Conservation (phyloP, 2,888 invertebrate genomes). For the Xestoiulus laeticollis region DNA sequence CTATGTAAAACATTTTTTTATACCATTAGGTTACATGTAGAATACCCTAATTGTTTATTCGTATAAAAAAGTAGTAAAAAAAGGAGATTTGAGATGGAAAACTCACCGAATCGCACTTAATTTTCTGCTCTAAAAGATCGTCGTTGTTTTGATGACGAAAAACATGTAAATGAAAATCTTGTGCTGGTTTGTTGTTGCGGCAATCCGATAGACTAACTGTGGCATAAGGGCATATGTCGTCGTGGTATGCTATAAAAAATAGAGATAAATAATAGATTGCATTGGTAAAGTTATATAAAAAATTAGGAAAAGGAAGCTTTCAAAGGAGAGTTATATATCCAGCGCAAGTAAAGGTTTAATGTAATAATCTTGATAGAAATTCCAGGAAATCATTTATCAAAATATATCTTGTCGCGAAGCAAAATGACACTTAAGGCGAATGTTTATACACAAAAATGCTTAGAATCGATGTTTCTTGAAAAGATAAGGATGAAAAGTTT, state of each 20-base stretch:
- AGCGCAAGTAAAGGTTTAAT: background rate
- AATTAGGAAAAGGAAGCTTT: constrained; percentile 39
- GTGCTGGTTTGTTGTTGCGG: constrained; percentile 46
- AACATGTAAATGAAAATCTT: constrained; percentile 50
- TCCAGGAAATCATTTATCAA: constrained; percentile 48
- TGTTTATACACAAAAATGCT: background rate
- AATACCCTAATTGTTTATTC: no score
- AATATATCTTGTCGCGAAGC: constrained; percentile 35
- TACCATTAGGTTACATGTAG: no score
- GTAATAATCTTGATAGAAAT: constrained; percentile 47
- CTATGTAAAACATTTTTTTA: no score
- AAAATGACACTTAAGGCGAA: background rate
- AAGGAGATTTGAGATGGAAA: background rate
- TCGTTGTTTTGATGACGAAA: constrained; percentile 40
- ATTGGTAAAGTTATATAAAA: constrained; percentile 13
- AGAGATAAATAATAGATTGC: background rate
- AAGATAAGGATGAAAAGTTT: background rate
- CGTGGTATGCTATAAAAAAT: constrained; percentile 52
- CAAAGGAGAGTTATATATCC: constrained; percentile 11
- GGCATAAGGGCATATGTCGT: constrained; percentile 56
- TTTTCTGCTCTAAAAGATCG: constrained; percentile 39
- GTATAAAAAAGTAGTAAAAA: no score
- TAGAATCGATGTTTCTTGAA: background rate
- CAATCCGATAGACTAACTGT: constrained; percentile 55
- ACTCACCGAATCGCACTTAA: constrained; percentile 45